Evolutionary conservation across 1,140 invertebrate genomes (phyloP).

Genomic region (Triops longicaudatus): DNA sequence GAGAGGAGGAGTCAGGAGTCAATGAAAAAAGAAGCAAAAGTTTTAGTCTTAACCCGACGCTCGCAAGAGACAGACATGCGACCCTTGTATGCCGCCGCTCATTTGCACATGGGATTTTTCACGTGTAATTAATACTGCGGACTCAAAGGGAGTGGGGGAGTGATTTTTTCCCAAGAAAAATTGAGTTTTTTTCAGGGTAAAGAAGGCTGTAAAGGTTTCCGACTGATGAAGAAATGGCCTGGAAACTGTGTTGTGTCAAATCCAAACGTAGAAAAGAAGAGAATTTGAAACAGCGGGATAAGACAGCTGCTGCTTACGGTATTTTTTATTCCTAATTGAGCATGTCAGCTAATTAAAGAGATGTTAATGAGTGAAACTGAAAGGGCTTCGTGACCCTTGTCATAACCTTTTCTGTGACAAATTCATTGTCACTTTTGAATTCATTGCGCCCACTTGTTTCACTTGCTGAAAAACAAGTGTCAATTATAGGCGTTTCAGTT

Average conservation of each 20-base stretch:
- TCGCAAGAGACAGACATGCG: neutral
- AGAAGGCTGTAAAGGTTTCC: too few relatives aligned
- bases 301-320: neutral
- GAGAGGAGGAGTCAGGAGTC: neutral
- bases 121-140: neutral
- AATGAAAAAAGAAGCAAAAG: conserved; percentile 2
- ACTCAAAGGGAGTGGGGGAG: neutral
- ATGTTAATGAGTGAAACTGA: too few relatives aligned
- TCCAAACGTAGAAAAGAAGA: neutral
- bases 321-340: neutral
- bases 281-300: neutral
- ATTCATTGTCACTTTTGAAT: too few relatives aligned
- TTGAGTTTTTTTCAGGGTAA: too few relatives aligned
- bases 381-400: too few relatives aligned
- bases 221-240: neutral
- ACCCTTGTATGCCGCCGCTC: conserved; percentile 2
- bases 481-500: too few relatives aligned
- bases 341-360: too few relatives aligned
- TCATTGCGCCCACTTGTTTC: too few relatives aligned
- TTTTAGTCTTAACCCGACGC: neutral
- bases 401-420: too few relatives aligned
- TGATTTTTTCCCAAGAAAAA: neutral
- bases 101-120: neutral
- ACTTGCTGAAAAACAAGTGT: too few relatives aligned
- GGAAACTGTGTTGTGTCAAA: neutral